Evolutionary conservation across 2,797 vertebrate genomes (phyloP), one percentile per base, ranked within the genome.

Genomic region (Enteromius thamalakanensis): DNA sequence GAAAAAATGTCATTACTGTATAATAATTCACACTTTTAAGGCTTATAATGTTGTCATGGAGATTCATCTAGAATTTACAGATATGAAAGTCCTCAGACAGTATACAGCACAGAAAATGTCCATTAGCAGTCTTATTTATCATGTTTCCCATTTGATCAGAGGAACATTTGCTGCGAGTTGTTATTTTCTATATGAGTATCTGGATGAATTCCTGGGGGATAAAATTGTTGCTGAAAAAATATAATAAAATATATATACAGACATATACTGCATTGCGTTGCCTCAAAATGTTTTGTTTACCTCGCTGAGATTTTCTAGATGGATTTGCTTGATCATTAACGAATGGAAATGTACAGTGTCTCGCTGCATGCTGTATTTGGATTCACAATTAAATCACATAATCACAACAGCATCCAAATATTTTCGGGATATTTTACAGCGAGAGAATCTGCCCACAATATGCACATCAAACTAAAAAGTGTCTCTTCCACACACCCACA

Each of bases 401-500:
- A 70, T 19, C 49, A 6, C 51, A 58, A 70, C 34, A 60, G 37
- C 17, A 71, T 45, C 37, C 37, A 58, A 21, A 58, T 47, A 60
- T 60, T 71, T 64, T 53, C 3, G 17, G 37, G 49, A 70, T 51
- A 42, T 58, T 69, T 34, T 26, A 42, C 64, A 69, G 45, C 9
- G 1, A 55, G 21, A 26, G 32, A 58, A 76, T 76, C 72, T 76
- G 65, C 65, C 47, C 47, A 55, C 65, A 3, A 58, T 70, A 10
- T 69, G 15, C 47, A 42, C 32, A 65, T 67, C 26, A 67, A 32
- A 67, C 76, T 49, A 9, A 67, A 70, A 70, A 80, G 53, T 47
- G 53, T 47, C 40, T 81, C 26, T 62, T 72, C 40, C 10, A 45
- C 37, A 71, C 68, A 60, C 79, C 67, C 79, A 70, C 67, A 60